These are phyloP conservation scores for Ephestia elutella DNA, from an alignment of 1,140 invertebrate species.

Conservation along the genomic window DNA sequence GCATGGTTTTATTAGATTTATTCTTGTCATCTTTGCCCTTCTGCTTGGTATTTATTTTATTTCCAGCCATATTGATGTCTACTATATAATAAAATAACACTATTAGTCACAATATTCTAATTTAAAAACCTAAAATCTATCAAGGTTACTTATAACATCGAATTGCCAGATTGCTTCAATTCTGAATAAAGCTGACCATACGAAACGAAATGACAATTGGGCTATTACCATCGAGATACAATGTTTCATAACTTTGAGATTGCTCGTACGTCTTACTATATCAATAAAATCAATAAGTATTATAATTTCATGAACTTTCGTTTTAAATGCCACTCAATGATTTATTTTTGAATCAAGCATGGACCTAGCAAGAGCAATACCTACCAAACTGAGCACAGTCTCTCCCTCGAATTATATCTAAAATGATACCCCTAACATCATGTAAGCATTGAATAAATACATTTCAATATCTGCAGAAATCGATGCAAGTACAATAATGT, in stretches of 20 bases:
- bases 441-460: slow-evolving; percentile 30
- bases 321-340: background rate
- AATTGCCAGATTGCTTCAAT: slow-evolving; percentile 19
- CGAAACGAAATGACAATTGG: slow-evolving; percentile 28
- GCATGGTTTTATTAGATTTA: slow-evolving; percentile 42
- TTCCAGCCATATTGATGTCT: slow-evolving; percentile 63
- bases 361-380: slow-evolving; percentile 37
- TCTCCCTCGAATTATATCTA: slow-evolving; percentile 70
- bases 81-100: slow-evolving; percentile 14
- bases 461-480: slow-evolving; percentile 39
- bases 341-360: slow-evolving; percentile 35
- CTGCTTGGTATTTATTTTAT: slow-evolving; percentile 64
- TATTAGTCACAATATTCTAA: background rate
- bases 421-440: slow-evolving; percentile 30
- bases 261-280: background rate
- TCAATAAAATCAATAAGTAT: background rate
- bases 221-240: background rate
- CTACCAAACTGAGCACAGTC: slow-evolving; percentile 54
- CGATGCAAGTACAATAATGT: slow-evolving; percentile 40
- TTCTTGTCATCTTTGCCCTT: slow-evolving; percentile 57
- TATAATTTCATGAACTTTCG: background rate
- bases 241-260: background rate
- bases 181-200: slow-evolving; percentile 36
- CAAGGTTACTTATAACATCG: background rate
- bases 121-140: background rate